phyloP scores from a whole-genome alignment of 2,113 vertebrate genomes.

The Rhadina sibilatrix region DNA sequence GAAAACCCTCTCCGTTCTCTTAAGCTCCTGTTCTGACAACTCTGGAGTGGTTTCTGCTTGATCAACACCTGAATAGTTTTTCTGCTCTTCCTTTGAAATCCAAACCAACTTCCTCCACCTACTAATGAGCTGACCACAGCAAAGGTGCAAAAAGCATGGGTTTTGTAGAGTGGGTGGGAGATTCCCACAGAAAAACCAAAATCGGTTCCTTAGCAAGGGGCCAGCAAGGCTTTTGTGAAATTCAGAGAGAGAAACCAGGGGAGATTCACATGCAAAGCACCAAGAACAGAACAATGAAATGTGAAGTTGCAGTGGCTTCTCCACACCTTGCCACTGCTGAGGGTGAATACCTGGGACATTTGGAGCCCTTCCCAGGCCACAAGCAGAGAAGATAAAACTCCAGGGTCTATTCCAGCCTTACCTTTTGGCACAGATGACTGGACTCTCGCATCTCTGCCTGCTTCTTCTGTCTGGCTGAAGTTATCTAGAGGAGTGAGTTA shows the following conservation, averaged over 20 bases:
- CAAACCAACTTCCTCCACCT: neutral
- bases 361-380: neutral
- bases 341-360: neutral
- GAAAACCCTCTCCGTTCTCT: neutral
- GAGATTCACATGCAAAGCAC: neutral
- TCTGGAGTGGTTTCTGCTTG: neutral
- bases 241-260: neutral
- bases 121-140: neutral
- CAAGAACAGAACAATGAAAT: neutral
- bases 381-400: neutral
- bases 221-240: neutral
- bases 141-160: accelerated
- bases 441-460: neutral
- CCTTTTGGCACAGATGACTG: neutral
- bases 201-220: neutral
- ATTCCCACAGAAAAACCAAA: neutral
- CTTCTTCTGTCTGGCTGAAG: neutral
- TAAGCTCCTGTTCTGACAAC: neutral
- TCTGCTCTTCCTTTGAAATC: neutral
- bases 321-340: neutral
- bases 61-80: neutral
- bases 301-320: neutral
- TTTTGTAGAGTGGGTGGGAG: neutral
- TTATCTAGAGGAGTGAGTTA: neutral
- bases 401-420: neutral